Conservation (phyloP, 2,797 vertebrate species). For the Hyperoplus lanceolatus region DNA sequence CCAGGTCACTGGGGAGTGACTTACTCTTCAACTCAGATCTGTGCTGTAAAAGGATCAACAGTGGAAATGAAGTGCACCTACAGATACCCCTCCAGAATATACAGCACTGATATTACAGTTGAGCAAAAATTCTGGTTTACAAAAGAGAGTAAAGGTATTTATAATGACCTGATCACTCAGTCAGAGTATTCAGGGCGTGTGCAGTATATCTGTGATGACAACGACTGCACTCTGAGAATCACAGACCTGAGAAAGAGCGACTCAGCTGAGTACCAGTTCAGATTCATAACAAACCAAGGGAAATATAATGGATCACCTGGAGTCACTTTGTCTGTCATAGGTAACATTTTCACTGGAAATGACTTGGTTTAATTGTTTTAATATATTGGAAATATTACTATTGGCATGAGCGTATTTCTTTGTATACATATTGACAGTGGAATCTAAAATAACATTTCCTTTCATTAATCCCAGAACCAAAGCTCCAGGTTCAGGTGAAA, state of each 20-base stretch:
- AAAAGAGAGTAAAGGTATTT: rapidly evolving
- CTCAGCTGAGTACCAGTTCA: constrained; percentile 29
- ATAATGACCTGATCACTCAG: constrained; percentile 19
- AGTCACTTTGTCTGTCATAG: constrained; percentile 46
- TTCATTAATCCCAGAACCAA: too few relatives aligned
- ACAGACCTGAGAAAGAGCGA: constrained; percentile 37
- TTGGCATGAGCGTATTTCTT: too few relatives aligned
- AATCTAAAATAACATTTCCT: not conserved
- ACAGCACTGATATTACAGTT: rapidly evolving
- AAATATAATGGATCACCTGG: not conserved
- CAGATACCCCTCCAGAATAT: not conserved
- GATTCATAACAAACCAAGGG: not conserved
- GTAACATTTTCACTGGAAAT: not conserved
- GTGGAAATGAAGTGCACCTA: constrained; percentile 16
- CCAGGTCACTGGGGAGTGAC: not conserved
- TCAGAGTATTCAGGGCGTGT: constrained; percentile 22
- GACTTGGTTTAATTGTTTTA: not conserved
- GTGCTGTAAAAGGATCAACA: constrained; percentile 40
- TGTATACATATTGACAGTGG: not conserved
- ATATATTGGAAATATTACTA: too few relatives aligned
- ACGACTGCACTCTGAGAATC: constrained; percentile 15
- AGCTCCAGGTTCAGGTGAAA: too few relatives aligned
- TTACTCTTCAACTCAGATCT: not conserved
- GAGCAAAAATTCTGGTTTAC: constrained; percentile 18
- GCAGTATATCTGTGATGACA: not conserved